These are phyloP conservation scores for Glandiceps talaboti DNA, from an alignment of 53 echinoderm and acorn worm species.

Conservation along the genomic window DNA sequence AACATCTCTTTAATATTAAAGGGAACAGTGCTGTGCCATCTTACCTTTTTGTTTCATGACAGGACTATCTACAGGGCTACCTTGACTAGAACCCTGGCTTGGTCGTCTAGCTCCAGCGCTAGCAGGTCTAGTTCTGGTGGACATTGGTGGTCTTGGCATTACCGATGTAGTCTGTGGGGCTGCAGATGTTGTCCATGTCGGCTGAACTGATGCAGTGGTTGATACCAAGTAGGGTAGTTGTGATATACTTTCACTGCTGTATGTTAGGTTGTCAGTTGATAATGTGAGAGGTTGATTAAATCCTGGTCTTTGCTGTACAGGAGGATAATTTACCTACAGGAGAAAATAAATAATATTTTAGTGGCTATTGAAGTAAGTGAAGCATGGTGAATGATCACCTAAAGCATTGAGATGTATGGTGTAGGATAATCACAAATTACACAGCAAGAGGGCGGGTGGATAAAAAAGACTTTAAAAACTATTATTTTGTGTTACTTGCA, in stretches of 20 bases:
- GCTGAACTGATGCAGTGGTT: constrained; percentile 10
- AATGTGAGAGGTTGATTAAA: constrained; percentile 37
- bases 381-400: too few species aligned
- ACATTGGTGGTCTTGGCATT: constrained; percentile 67
- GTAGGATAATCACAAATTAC: too few species aligned
- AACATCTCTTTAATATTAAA: too few species aligned
- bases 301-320: constrained; percentile 58
- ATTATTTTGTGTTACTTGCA: too few species aligned
- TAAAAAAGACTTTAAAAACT: too few species aligned
- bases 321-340: constrained; percentile 66
- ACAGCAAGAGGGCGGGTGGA: too few species aligned
- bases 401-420: too few species aligned
- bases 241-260: constrained; percentile 3
- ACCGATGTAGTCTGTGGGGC: constrained; percentile 35
- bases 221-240: constrained; percentile 34
- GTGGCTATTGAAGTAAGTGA: too few species aligned
- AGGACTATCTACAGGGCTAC: constrained; percentile 38
- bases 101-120: constrained; percentile 85
- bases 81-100: constrained; percentile 31
- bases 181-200: background rate
- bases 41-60: constrained; percentile 17
- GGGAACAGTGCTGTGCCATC: too few species aligned
- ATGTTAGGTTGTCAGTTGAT: constrained; percentile 24
- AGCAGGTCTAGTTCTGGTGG: constrained; percentile 49
- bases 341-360: too few species aligned